Base-by-base conservation (phyloP, 1,140 invertebrate species). In the Drosophila bifasciata region DNA sequence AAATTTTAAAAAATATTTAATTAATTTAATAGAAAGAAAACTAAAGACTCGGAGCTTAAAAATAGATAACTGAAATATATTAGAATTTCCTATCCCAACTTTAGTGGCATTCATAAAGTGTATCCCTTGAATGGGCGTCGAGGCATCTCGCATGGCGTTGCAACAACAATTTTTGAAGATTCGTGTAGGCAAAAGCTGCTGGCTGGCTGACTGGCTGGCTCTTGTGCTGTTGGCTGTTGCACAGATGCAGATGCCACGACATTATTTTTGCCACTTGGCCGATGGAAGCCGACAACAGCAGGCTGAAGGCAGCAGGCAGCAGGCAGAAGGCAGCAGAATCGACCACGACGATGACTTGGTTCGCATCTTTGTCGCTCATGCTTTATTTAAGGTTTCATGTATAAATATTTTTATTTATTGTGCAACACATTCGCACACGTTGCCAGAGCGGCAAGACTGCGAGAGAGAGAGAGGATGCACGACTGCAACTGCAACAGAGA, bases 401-500 rank as follows among this genome's bases (percentile, higher is more conserved):
- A 88, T 88, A 88, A 88, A 88, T 88, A 88, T 88, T 88, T 88
- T 88, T 88, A 88, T 88, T 88, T 88, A 88, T 88, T 88, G 83
- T 88, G 78, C 83, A 88, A 88, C 83, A 88, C 83, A 88, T 88
- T 88, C 83, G 78, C 83, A 86, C 83, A 88, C 81, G 74, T 86
- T 85, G 81, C 71, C 62, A 8, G 19, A 52, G 62, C 56, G 7
- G 7, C 11, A 13, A 13, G 32, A 36, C 7, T 3, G 3, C 9
- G 28, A 32, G 28, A 9, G 32, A 36, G 32, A 36, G 32, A 36
- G 32, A 13, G 11, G 32, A 36, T 36, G 32, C 80, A 85, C 80
- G 80, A 85, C 72, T 59, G 60, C 75, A 61, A 70, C 57, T 60
- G 56, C 69, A 44, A 39, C 63, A 56, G 53, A 41, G 45, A 41